Evolutionary conservation across 2,113 vertebrate species (phyloP).

Genomic region (Danionella cerebrum): DNA sequence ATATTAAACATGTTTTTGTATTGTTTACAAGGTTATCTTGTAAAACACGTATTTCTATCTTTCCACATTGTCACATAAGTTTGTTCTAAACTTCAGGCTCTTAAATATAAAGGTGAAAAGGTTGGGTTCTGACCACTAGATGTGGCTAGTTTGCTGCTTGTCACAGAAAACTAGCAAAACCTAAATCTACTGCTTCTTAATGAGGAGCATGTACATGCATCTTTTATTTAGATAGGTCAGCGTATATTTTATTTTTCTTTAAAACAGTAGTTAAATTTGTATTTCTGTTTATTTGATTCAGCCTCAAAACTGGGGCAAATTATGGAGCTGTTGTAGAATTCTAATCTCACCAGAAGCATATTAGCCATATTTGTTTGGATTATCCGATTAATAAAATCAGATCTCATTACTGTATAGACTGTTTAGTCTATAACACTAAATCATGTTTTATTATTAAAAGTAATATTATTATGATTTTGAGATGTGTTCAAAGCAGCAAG

Average conservation of each 20-base stretch:
- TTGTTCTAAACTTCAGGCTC: neutral
- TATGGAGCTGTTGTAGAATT: neutral
- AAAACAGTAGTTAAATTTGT: neutral
- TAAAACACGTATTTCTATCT: neutral
- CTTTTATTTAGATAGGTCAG: too few species aligned
- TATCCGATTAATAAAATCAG: too few species aligned
- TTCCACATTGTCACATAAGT: neutral
- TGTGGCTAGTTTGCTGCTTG: too few species aligned
- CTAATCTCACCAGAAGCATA: neutral
- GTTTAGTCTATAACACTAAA: too few species aligned
- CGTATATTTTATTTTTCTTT: neutral
- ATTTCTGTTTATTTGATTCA: neutral
- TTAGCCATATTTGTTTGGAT: too few species aligned
- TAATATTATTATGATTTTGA: too few species aligned
- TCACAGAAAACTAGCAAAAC: constrained; percentile 18
- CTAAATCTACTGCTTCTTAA: constrained; percentile 64
- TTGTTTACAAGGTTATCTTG: neutral
- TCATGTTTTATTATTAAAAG: too few species aligned
- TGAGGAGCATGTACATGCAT: too few species aligned
- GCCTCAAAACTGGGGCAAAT: neutral
- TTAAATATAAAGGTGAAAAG: too few species aligned
- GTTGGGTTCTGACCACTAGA: too few species aligned
- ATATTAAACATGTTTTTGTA: neutral
- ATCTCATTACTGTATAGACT: too few species aligned
- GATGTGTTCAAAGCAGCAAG: too few species aligned